Evolutionary conservation across 2,888 invertebrate species (phyloP), one percentile per base, ranked within the genome.

Genomic region (Mythimna lalbum): DNA sequence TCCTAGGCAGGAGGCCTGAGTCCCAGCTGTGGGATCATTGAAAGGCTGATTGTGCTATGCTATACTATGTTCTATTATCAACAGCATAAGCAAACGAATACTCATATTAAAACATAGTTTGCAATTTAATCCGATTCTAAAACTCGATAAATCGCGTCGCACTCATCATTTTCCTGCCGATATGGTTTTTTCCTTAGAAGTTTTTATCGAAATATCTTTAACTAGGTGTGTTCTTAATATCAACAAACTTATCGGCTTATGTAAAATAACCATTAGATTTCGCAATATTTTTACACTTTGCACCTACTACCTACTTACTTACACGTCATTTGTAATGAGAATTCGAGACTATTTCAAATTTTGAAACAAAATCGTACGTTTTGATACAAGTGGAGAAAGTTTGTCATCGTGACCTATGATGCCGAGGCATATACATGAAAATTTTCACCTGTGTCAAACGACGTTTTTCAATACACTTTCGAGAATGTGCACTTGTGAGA

Each of bases 261-360:
- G 56, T 70, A 23, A 77, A 77, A 78, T 36, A 27, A 50, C 55
- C 57, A 62, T 50, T 49, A 23, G 12, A 63, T 78, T 74, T 56
- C 61, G n/a, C 73, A 72, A 78, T 78, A 55, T 78, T 71, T 63
- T 27, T 31, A 61, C 50, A 72, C 61, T 72, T 4, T 19, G 17
- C 64, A 52, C 23, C 36, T 47, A 17, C 43, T 43, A 43, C 43
- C 27, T 27, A 27, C 27, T 27, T 27, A 27, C 17, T 21, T n/a
- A n/a, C n/a, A n/a, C n/a, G n/a, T n/a, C 10, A 76, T 23, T 31
- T 12, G 9, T 6, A 49, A n/a, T 49, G 19, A 49, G 14, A 49
- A 49, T 49, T 49, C n/a, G n/a, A 49, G n/a, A 47, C n/a, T 43
- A 39, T 39, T 39, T 14, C 39, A 14, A 39, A 39, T 39, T 39